phyloP scores from a whole-genome alignment of 2,888 invertebrate species.

The Mactromeris polynyma region DNA sequence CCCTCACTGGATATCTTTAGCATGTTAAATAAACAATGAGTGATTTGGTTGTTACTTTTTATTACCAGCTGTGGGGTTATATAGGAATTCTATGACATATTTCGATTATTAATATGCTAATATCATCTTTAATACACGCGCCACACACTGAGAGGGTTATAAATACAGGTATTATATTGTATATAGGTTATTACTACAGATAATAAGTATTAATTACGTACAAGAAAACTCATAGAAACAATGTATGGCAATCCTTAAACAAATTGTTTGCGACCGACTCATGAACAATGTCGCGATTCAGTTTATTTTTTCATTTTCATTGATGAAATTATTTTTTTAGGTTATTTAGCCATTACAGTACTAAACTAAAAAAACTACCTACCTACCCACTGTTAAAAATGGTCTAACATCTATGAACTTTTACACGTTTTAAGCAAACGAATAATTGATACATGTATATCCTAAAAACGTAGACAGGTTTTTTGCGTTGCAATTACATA shows the following conservation, averaged over 20 bases:
- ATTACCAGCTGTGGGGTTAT: neutral
- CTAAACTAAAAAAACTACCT: too few species aligned
- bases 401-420: too few species aligned
- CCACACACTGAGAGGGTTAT: neutral
- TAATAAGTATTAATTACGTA: neutral
- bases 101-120: neutral
- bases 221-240: neutral
- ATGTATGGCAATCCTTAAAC: too few species aligned
- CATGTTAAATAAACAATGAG: conserved; percentile 12
- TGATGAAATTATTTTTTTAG: too few species aligned
- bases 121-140: neutral
- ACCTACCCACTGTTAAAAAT: too few species aligned
- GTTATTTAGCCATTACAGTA: too few species aligned
- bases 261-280: too few species aligned
- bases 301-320: too few species aligned
- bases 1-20: neutral
- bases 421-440: neutral
- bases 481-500: neutral
- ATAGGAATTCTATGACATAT: neutral
- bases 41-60: neutral
- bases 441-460: neutral
- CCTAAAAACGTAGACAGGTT: neutral
- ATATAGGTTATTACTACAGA: neutral
- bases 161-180: neutral
- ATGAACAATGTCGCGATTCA: too few species aligned